These are phyloP conservation scores for Apus apus DNA, from an alignment of 2,113 vertebrate species.

Conservation along the genomic window DNA sequence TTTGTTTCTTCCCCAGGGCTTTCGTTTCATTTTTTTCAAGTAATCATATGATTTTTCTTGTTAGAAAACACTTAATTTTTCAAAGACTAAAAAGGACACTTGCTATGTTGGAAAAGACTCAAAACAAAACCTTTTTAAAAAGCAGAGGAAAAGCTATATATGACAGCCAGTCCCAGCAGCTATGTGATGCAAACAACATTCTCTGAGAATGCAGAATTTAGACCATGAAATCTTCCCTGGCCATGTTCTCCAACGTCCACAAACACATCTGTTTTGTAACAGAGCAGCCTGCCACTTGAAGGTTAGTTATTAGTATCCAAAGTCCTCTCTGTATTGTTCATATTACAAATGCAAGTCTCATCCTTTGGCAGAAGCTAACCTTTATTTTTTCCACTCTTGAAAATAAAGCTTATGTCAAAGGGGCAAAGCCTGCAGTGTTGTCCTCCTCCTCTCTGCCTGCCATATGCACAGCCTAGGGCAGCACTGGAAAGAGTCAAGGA, in stretches of 20 bases:
- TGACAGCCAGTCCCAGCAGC: not conserved
- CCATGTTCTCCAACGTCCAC: not conserved
- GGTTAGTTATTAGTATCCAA: not conserved
- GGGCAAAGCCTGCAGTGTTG: not conserved
- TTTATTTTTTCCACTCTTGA: not conserved
- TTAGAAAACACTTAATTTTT: not conserved
- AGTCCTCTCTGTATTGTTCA: not conserved
- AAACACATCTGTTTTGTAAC: not conserved
- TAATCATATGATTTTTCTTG: not conserved
- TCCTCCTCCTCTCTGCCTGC: not conserved
- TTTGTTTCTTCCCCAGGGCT: not conserved
- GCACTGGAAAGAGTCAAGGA: not conserved
- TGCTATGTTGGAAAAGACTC: not conserved
- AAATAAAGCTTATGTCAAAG: not conserved
- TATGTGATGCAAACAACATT: not conserved
- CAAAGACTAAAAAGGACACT: not conserved
- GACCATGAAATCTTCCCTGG: not conserved
- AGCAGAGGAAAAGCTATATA: not conserved
- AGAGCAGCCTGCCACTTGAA: not conserved
- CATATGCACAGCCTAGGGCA: not conserved
- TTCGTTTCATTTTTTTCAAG: not conserved
- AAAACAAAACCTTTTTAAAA: not conserved
- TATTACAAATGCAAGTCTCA: not conserved
- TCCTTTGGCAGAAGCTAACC: constrained; percentile 26
- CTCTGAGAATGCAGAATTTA: not conserved